A percentile compares a stretch with the other conserved stretches of the same genome.
Conservation (phyloP, 2,888 invertebrate genomes). For the Parasteatoda lunata region DNA sequence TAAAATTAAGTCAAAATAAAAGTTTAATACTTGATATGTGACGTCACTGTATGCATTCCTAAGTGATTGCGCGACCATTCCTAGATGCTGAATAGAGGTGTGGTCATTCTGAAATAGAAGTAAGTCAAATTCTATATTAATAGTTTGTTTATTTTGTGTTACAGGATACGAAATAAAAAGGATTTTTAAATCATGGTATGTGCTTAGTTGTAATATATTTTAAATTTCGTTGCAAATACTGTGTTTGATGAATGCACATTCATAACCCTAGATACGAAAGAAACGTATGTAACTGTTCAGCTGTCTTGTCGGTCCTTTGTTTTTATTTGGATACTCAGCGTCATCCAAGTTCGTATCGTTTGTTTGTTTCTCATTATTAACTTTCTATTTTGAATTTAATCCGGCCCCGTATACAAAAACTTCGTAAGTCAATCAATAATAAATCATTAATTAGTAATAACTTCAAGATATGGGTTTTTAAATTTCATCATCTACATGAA, state of each 20-base stretch:
- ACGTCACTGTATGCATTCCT: slow-evolving; percentile 12
- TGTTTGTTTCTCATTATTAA: too few species aligned
- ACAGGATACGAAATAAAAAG: not conserved
- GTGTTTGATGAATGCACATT: not conserved
- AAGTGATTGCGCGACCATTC: slow-evolving; percentile 19
- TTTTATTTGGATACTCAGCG: not conserved
- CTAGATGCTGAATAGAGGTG: slow-evolving; percentile 6
- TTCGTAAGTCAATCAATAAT: too few species aligned
- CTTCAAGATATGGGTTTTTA: too few species aligned
- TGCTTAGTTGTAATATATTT: not conserved
- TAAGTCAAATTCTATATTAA: not conserved
- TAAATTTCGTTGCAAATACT: not conserved
- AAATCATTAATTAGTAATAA: too few species aligned
- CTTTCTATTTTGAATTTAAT: too few species aligned
- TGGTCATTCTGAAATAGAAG: slow-evolving; percentile 2
- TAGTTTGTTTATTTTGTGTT: not conserved
- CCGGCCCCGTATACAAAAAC: too few species aligned
- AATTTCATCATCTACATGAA: too few species aligned
- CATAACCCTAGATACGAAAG: not conserved
- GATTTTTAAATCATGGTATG: not conserved
- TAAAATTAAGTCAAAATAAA: too few species aligned
- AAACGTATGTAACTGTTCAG: not conserved
- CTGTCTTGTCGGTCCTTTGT: not conserved
- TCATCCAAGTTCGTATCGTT: too few species aligned
- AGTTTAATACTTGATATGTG: not conserved